Percentiles rank a stretch among this genome's conserved stretches.
These are phyloP conservation scores for Sebastes wilsoni DNA, from an alignment of 2,797 vertebrate genomes.

Conservation along the genomic window DNA sequence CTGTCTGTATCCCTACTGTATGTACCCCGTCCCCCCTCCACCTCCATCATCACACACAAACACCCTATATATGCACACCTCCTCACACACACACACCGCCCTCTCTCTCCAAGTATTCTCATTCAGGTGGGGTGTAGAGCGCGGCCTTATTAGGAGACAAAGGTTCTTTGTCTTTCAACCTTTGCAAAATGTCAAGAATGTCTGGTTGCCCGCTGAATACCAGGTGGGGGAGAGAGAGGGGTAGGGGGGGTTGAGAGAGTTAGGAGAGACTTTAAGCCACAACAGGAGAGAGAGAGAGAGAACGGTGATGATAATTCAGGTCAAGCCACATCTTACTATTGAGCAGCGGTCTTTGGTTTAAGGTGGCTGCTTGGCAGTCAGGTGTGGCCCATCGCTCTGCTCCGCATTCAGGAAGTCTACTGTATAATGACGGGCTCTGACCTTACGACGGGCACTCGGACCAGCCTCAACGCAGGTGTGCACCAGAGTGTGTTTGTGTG, in stretches of 20 bases:
- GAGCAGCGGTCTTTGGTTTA: constrained; percentile 36
- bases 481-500: neutral
- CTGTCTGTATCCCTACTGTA: neutral
- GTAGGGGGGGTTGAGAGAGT: neutral
- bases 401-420: constrained; percentile 19
- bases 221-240: neutral
- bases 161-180: constrained; percentile 87
- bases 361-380: constrained; percentile 35
- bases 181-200: constrained; percentile 88
- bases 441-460: constrained; percentile 9
- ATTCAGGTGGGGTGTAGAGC: constrained; percentile 77
- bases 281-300: constrained; percentile 34
- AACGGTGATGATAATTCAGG: constrained; percentile 54
- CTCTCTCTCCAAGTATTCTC: constrained; percentile 62
- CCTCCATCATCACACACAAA: neutral
- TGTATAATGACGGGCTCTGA: constrained; percentile 27
- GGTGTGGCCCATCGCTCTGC: constrained; percentile 19
- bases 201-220: constrained; percentile 71
- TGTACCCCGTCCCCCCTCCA: neutral
- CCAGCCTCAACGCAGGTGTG: neutral
- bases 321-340: constrained; percentile 49
- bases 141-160: constrained; percentile 84
- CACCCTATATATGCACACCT: neutral
- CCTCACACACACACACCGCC: neutral
- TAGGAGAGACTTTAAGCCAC: constrained; percentile 31